Conservation (phyloP, 2,113 vertebrate genomes). For the Salvelinus namaycush region DNA sequence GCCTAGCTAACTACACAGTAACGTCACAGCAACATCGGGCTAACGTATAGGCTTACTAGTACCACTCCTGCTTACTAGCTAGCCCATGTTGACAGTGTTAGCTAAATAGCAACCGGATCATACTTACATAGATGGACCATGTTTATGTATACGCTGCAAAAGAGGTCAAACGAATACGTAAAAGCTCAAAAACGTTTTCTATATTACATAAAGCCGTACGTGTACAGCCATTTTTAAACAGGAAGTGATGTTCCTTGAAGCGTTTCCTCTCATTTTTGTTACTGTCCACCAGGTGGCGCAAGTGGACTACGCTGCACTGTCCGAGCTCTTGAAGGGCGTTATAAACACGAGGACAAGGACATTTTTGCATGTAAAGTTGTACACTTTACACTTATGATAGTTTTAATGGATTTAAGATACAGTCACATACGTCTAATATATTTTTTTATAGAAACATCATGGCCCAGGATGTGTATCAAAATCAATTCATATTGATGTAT, state of each 20-base stretch:
- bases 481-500: not conserved
- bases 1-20: no score
- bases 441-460: not conserved
- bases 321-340: not conserved
- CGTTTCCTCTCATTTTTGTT: not conserved
- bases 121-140: slow-evolving; percentile 80
- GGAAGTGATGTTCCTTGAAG: slow-evolving; percentile 42
- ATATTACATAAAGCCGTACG: not conserved
- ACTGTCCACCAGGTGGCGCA: slow-evolving; percentile 44
- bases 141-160: slow-evolving; percentile 45
- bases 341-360: not conserved
- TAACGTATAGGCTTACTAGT: no score
- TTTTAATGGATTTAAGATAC: not conserved
- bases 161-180: not conserved
- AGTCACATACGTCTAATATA: not conserved
- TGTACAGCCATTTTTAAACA: slow-evolving; percentile 64
- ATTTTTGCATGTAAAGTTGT: not conserved
- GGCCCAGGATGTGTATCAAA: not conserved
- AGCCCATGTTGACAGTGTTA: not conserved
- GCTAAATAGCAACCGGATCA: not conserved
- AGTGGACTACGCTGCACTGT: slow-evolving; percentile 12
- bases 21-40: no score
- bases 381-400: not conserved
- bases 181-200: not conserved
- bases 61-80: no score